These are phyloP conservation scores for Plagodis dolabraria DNA, from an alignment of 2,888 invertebrate genomes.

Conservation along the genomic window DNA sequence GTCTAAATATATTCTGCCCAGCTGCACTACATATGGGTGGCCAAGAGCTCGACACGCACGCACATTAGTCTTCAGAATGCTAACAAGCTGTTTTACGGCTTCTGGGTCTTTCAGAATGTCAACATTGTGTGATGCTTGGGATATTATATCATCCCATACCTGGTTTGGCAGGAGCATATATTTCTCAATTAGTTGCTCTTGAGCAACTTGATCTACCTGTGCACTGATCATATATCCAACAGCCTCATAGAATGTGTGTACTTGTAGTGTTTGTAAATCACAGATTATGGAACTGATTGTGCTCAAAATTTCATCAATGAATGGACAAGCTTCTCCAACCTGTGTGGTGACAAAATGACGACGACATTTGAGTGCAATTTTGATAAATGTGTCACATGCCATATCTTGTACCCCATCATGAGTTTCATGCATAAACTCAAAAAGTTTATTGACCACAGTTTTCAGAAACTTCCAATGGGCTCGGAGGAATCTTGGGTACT, in stretches of 20 bases:
- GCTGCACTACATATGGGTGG: constrained; percentile 97
- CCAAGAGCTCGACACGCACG: constrained; percentile 99
- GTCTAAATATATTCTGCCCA: constrained; percentile 98
- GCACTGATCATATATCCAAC: constrained; percentile 99
- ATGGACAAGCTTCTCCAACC: constrained; percentile 97
- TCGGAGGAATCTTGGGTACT: constrained; percentile 98
- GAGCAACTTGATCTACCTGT: constrained; percentile 94
- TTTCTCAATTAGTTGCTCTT: constrained; percentile 97
- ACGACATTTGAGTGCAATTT: constrained; percentile 99
- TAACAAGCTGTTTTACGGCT: constrained; percentile 98
- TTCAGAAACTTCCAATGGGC: constrained; percentile 99
- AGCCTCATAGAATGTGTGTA: constrained; percentile 99
- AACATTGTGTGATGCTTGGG: constrained; percentile 98
- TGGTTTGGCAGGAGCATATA: constrained; percentile 99
- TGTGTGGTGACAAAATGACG: constrained; percentile 99
- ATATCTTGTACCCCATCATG: constrained; percentile 99
- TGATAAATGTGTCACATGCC: constrained; percentile 99
- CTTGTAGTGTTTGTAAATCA: constrained; percentile 99
- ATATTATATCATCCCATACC: constrained; percentile 99
- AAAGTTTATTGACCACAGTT: constrained; percentile 99
- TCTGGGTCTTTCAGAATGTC: constrained; percentile 98
- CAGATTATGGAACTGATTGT: constrained; percentile 99
- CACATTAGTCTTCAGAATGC: constrained; percentile 99
- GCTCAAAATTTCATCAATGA: constrained; percentile 98
- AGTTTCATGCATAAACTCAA: constrained; percentile 99